phyloP scores from a whole-genome alignment of 2,888 invertebrate genomes.

The Diarsia dahlii region DNA sequence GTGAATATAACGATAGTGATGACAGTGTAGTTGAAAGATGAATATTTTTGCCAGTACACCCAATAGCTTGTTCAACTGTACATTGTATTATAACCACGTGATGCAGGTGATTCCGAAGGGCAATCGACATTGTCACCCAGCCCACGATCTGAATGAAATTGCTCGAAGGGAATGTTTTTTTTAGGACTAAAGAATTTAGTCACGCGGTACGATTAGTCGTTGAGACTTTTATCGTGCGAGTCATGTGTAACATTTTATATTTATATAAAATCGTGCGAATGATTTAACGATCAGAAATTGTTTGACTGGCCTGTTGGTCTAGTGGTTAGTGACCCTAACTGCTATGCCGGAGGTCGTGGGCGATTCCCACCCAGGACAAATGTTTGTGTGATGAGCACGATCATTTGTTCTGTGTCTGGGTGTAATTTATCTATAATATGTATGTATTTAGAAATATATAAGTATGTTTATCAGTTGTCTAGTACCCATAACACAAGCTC shows the following conservation, averaged over 20 bases:
- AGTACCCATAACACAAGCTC: too few species aligned
- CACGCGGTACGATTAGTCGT: constrained; percentile 3
- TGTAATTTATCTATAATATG: too few species aligned
- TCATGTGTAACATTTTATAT: too few species aligned
- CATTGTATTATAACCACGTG: constrained; percentile 64
- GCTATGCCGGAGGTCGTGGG: too few species aligned
- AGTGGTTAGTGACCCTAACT: too few species aligned
- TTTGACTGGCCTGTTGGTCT: too few species aligned
- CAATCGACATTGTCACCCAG: constrained; percentile 22
- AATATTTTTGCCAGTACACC: not conserved
- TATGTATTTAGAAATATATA: too few species aligned
- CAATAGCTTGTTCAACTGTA: constrained; percentile 4
- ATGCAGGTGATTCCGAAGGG: constrained; percentile 41
- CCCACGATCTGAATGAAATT: constrained; percentile 33
- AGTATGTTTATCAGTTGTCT: too few species aligned
- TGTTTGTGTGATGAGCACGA: too few species aligned
- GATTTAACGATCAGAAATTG: not conserved
- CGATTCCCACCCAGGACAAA: too few species aligned
- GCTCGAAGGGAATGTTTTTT: not conserved
- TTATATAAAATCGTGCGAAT: not conserved
- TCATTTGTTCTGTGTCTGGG: too few species aligned
- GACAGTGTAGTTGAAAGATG: not conserved
- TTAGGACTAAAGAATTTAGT: constrained; percentile 14
- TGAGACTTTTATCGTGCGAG: not conserved
- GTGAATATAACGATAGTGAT: not conserved